Evolutionary conservation across 2,797 vertebrate genomes (phyloP).

Genomic region (Picus viridis): DNA sequence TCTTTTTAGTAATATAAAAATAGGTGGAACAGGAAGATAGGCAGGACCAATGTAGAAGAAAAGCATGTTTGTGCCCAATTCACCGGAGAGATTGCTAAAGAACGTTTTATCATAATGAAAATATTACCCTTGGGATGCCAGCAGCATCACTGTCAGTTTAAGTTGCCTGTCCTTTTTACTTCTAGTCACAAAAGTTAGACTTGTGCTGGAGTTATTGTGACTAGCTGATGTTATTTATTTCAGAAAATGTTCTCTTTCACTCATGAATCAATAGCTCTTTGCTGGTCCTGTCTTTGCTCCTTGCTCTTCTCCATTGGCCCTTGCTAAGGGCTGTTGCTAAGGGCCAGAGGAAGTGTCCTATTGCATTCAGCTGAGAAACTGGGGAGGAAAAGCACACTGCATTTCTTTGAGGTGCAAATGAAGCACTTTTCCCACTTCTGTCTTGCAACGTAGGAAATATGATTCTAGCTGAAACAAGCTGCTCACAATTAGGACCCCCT

Average conservation of each 20-base stretch:
- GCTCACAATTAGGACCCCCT: background rate
- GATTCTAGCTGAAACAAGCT: background rate
- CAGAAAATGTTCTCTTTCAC: constrained; percentile 44
- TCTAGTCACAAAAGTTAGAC: background rate
- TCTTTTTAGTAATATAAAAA: constrained; percentile 63
- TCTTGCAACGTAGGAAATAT: background rate
- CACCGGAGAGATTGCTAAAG: constrained; percentile 39
- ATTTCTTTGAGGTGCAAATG: constrained; percentile 41
- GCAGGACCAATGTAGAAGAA: constrained; percentile 32
- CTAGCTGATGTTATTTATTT: constrained; percentile 13
- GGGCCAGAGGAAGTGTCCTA: constrained; percentile 46
- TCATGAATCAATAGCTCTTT: constrained; percentile 37
- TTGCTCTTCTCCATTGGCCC: background rate
- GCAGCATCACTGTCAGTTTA: constrained; percentile 22
- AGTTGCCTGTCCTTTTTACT: constrained; percentile 5
- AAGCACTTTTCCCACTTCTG: constrained; percentile 22
- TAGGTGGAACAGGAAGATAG: constrained; percentile 64
- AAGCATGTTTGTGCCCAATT: constrained; percentile 43
- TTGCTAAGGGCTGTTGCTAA: constrained; percentile 43
- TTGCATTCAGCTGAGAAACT: constrained; percentile 42
- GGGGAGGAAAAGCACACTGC: constrained; percentile 3
- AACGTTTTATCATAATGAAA: constrained; percentile 65
- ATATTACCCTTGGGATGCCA: constrained; percentile 47
- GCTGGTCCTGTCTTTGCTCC: constrained; percentile 45
- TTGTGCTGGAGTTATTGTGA: background rate